Evolutionary conservation across 2,797 vertebrate genomes (phyloP).

Genomic region (Diplodus sargus): DNA sequence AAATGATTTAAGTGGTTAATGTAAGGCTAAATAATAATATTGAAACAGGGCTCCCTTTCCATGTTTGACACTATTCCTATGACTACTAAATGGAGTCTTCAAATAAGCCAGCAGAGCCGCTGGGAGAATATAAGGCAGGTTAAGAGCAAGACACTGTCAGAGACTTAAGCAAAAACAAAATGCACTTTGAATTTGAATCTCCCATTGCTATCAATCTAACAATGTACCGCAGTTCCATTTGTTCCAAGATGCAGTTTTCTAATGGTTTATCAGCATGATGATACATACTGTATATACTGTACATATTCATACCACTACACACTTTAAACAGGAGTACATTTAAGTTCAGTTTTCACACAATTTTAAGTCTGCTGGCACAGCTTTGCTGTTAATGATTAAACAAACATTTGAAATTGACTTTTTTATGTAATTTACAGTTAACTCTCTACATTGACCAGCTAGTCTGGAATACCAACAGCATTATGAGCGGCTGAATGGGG

Average conservation of each 20-base stretch:
- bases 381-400: background rate
- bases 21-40: conserved; percentile 42
- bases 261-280: background rate
- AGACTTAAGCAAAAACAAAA: conserved; percentile 2
- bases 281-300: background rate
- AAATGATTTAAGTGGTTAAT: conserved; percentile 17
- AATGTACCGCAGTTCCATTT: background rate
- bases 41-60: conserved; percentile 10
- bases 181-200: background rate
- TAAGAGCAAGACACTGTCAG: background rate
- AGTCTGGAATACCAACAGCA: background rate
- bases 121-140: conserved; percentile 27
- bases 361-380: conserved; percentile 7
- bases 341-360: background rate
- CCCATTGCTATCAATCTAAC: too few species aligned
- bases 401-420: background rate
- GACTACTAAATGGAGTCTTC: background rate
- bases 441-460: background rate
- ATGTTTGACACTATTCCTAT: background rate
- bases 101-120: background rate
- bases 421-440: background rate
- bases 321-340: conserved; percentile 24
- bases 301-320: background rate
- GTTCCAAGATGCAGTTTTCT: background rate
- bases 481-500: background rate